Conservation (phyloP, 2,797 vertebrate species). For the Selene dorsalis region DNA sequence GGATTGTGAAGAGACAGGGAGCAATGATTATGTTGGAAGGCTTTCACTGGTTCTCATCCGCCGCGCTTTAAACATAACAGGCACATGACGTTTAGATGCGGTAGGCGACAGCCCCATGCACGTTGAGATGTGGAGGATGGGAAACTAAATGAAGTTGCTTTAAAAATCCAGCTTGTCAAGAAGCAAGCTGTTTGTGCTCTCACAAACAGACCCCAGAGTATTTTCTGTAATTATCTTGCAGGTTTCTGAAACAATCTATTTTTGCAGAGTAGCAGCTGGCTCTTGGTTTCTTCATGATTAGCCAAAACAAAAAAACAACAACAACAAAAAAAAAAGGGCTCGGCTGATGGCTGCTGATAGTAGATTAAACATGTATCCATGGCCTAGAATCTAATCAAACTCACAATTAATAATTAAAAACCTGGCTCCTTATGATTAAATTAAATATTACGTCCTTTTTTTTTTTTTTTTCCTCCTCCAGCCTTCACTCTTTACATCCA, state of each 20-base stretch:
- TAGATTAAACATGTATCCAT: slow-evolving; percentile 78
- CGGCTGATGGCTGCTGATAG: slow-evolving; percentile 64
- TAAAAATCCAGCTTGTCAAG: slow-evolving; percentile 50
- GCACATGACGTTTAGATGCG: slow-evolving; percentile 30
- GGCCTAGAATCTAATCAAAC: slow-evolving; percentile 78
- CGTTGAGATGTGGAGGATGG: slow-evolving; percentile 28
- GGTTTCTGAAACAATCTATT: slow-evolving; percentile 63
- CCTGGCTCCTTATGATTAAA: slow-evolving; percentile 68
- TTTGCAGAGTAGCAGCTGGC: slow-evolving; percentile 65
- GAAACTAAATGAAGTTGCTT: slow-evolving; percentile 46
- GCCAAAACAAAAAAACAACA: slow-evolving; percentile 23
- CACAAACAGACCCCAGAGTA: slow-evolving; percentile 46
- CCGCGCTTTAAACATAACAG: slow-evolving; percentile 54
- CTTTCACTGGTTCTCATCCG: slow-evolving; percentile 50
- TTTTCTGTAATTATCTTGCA: slow-evolving; percentile 68
- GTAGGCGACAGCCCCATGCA: neutral
- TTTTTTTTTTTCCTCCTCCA: slow-evolving; percentile 20
- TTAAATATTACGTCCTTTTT: slow-evolving; percentile 62
- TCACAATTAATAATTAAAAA: slow-evolving; percentile 77
- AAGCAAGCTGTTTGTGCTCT: slow-evolving; percentile 34
- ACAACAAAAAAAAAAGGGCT: slow-evolving; percentile 10
- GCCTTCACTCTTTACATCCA: slow-evolving; percentile 20
- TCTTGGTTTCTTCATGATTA: slow-evolving; percentile 61
- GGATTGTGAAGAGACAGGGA: slow-evolving; percentile 64
- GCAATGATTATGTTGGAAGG: slow-evolving; percentile 55